A percentile compares a stretch with the other conserved stretches of the same genome.
Conservation (phyloP, 2,888 invertebrate genomes). For the Conus canariensis region DNA sequence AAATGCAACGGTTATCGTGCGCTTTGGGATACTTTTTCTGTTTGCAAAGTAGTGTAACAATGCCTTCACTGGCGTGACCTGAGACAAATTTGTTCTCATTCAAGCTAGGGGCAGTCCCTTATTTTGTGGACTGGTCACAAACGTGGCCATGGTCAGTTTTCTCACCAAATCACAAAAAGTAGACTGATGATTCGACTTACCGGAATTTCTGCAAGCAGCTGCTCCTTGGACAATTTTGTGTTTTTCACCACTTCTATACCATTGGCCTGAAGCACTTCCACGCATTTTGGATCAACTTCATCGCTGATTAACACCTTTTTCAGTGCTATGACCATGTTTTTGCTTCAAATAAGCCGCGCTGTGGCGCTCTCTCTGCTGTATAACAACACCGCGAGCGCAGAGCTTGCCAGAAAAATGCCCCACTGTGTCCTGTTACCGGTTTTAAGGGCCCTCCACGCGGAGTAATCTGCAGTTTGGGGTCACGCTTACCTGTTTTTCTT, state of each 20-base stretch:
- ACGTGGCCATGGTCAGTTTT: no score
- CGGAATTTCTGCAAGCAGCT: constrained; percentile 88
- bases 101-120: no score
- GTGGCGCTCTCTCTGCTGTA: background rate
- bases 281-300: constrained; percentile 92
- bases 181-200: constrained; percentile 81
- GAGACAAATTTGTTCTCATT: no score
- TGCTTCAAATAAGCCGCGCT: constrained; percentile 4
- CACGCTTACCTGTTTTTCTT: background rate
- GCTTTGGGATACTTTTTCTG: no score
- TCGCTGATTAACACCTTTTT: constrained; percentile 91
- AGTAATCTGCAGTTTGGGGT: background rate
- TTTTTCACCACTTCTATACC: constrained; percentile 90
- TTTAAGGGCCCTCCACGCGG: background rate
- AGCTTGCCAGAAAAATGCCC: background rate
- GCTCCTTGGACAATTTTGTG: constrained; percentile 84
- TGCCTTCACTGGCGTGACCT: no score
- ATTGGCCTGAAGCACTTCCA: constrained; percentile 87
- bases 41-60: no score
- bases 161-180: background rate
- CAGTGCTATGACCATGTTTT: constrained; percentile 67
- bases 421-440: background rate
- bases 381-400: background rate
- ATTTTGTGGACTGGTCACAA: no score
- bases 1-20: no score